A percentile compares a stretch with the other conserved stretches of the same genome.
phyloP scores from a whole-genome alignment of 2,113 vertebrate genomes.

The Paradoxurus hermaphroditus region DNA sequence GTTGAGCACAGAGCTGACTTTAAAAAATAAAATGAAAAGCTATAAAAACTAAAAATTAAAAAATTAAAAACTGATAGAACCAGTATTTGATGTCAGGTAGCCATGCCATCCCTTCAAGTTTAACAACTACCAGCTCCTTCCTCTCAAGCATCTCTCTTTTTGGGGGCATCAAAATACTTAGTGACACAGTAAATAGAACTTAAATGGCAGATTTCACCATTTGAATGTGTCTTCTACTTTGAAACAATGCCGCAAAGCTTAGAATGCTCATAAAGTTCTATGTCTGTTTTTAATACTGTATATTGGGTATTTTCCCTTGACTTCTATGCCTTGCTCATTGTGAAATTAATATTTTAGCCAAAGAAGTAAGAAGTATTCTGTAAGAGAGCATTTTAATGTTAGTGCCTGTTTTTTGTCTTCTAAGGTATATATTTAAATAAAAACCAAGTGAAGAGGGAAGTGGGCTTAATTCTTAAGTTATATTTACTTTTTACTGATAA shows the following conservation, averaged over 20 bases:
- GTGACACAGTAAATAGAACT: neutral
- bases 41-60: neutral
- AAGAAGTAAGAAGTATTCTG: neutral
- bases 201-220: neutral
- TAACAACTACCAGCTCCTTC: neutral
- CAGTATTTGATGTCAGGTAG: neutral
- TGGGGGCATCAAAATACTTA: neutral
- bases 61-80: neutral
- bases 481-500: constrained; percentile 36
- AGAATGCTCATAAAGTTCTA: neutral
- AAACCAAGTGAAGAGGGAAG: neutral
- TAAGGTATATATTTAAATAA: constrained; percentile 17
- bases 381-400: constrained; percentile 5
- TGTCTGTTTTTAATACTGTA: neutral
- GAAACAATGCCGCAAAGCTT: neutral
- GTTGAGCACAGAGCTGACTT: neutral
- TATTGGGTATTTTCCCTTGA: neutral
- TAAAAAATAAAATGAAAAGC: neutral
- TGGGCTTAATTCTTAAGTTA: constrained; percentile 1
- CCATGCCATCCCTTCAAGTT: neutral
- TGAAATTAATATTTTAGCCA: constrained; percentile 33
- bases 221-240: neutral
- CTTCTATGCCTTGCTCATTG: neutral
- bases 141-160: neutral
- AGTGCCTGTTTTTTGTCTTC: neutral